Evolutionary conservation across 2,888 invertebrate genomes (phyloP), one percentile per base, ranked within the genome.

Genomic region (Trypoxylon attenuatum): DNA sequence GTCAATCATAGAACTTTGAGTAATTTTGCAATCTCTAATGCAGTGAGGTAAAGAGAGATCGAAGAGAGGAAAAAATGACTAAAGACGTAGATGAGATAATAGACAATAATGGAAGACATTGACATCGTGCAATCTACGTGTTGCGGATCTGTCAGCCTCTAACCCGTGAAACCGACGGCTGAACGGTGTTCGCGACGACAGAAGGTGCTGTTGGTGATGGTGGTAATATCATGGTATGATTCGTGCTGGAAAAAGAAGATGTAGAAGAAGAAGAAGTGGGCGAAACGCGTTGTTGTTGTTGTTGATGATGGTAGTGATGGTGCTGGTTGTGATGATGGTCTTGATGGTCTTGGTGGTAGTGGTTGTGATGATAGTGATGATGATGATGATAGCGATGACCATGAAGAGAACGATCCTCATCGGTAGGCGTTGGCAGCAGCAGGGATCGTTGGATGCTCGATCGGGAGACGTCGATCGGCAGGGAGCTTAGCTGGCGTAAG

Each of bases 211-310:
- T 68, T 61, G 77, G 70, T 66, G 79, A 73, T 46, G 78, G 78
- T 76, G 82, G 78, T 65, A 81, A 79, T 82, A 82, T 78, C 77
- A 81, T 81, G 81, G 79, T 81, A 81, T 84, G 84, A 83, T 82
- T 85, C 69, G 84, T 85, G 83, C 85, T 84, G 78, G 83, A 85
- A 76, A 82, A 79, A 78, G 83, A 84, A 76, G 84, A 83, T 76
- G 84, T 83, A 72, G 83, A 82, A 71, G 85, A 84, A 79, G 83
- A 82, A 73, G 82, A 82, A 67, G 80, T 73, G 62, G 78, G 76
- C 82, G 82, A 81, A 69, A 79, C 71, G 55, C 77, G 75, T 49
- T 67, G 71, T 8, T 68, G 67, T 19, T 70, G 69, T 10, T 72
- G 73, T 57, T 77, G 73, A 39, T 74, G 68, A 19, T 68, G 68